These are phyloP conservation scores for Acrocera orbiculus DNA, from an alignment of 2,888 invertebrate genomes.

Conservation along the genomic window DNA sequence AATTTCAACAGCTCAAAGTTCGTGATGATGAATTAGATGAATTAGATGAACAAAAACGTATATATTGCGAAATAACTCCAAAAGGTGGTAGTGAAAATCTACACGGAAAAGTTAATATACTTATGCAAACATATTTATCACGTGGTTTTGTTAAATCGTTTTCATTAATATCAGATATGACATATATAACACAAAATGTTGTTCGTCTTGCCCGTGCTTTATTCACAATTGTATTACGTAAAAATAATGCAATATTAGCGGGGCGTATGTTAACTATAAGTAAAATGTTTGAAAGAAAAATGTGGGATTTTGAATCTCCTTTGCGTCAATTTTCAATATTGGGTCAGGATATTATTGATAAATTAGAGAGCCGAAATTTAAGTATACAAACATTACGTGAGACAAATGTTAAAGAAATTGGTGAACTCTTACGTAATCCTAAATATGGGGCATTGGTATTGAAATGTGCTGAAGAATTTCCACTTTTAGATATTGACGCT, in stretches of 20 bases:
- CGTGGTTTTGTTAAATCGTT: constrained; percentile 51
- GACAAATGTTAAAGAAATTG: constrained; percentile 75
- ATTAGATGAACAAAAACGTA: constrained; percentile 54
- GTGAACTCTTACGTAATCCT: constrained; percentile 57
- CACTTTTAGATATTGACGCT: constrained; percentile 64
- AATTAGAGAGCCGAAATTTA: constrained; percentile 61
- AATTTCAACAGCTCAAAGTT: constrained; percentile 90
- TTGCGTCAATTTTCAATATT: constrained; percentile 70
- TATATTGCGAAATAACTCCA: constrained; percentile 61
- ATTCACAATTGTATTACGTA: constrained; percentile 82
- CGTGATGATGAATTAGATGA: constrained; percentile 91
- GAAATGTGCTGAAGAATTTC: constrained; percentile 72
- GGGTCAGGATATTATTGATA: constrained; percentile 57
- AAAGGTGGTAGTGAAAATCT: constrained; percentile 74
- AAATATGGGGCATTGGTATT: constrained; percentile 60
- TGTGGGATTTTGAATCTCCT: constrained; percentile 77
- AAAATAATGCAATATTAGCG: constrained; percentile 80
- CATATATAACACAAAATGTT: constrained; percentile 53
- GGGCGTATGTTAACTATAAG: constrained; percentile 68
- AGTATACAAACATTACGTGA: constrained; percentile 64
- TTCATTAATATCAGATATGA: constrained; percentile 28
- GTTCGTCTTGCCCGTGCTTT: constrained; percentile 78
- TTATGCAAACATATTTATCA: constrained; percentile 80
- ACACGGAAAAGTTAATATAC: constrained; percentile 87
- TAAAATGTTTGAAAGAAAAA: constrained; percentile 82